Evolutionary conservation across 2,797 vertebrate species (phyloP), one percentile per base, ranked within the genome.

Genomic region (Anabacerthia variegaticeps): DNA sequence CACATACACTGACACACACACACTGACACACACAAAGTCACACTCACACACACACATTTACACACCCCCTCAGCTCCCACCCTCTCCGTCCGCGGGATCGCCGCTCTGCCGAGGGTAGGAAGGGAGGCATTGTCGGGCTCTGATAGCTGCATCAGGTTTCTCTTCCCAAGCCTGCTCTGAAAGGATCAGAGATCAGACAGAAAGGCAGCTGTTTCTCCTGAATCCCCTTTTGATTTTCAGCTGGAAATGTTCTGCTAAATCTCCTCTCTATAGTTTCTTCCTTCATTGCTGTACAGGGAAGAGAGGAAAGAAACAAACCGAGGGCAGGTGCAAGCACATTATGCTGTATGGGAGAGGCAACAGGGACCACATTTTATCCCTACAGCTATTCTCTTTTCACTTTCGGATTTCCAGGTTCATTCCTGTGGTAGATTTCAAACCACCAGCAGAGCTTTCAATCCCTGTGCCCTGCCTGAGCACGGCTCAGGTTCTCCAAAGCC

Each of bases 181-280:
- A 68, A 86, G 27, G 65, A 59, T 54, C 66, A 48, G 39, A 84
- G 79, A 58, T 61, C 66, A 14, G 17, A 34, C 32, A 28, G 55
- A 80, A 48, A 84, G 39, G 62, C 77, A 94, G 92, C 94, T 95
- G 82, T 76, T 95, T 61, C 65, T 88, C 68, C 83, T 34, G 81
- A 80, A 51, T 59, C 62, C 46, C 26, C 52, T 88, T 93, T 87
- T 89, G 83, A 65, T 94, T 92, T 94, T 80, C 43, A 55, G 2
- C 52, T 30, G 69, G 82, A 75, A 92, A 86, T 1, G 0, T 69
- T 62, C 55, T 80, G 67, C 43, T 63, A 43, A 83, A 63, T 55
- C 49, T 59, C 54, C 41, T 71, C 67, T 85, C 75, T 58, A 1
- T 28, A 22, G 77, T 84, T 81, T 55, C 52, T 52, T 82, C 67